Evolutionary conservation across 1,140 invertebrate genomes (phyloP).

Genomic region (Euschistus heros): DNA sequence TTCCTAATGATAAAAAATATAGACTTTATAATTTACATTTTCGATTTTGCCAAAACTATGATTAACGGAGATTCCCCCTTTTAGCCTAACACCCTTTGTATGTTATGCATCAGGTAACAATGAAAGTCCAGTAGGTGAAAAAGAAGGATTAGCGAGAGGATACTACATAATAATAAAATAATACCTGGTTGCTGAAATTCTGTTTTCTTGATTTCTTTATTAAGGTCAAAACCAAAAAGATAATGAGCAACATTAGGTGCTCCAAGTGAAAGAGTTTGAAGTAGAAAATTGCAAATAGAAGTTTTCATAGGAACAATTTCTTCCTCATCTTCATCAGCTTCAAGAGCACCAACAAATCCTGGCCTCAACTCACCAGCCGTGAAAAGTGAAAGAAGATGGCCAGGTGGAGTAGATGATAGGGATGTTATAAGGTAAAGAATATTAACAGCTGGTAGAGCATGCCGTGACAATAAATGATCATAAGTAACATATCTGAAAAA

Average conservation of each 20-base stretch:
- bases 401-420: conserved; percentile 49
- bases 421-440: conserved; percentile 54
- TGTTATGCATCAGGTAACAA: too few species aligned
- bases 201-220: conserved; percentile 53
- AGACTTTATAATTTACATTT: too few species aligned
- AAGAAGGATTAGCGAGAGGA: background rate
- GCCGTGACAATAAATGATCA: conserved; percentile 53
- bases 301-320: conserved; percentile 43
- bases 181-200: conserved; percentile 55
- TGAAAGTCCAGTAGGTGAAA: too few species aligned
- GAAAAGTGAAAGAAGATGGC: conserved; percentile 59
- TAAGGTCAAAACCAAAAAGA: conserved; percentile 75
- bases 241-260: conserved; percentile 79
- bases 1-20: too few species aligned
- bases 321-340: conserved; percentile 47
- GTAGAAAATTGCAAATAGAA: conserved; percentile 58
- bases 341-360: conserved; percentile 81
- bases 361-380: conserved; percentile 51
- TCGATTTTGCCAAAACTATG: too few species aligned
- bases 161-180: background rate
- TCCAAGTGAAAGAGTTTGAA: conserved; percentile 59
- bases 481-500: conserved; percentile 50
- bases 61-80: background rate
- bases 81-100: too few species aligned
- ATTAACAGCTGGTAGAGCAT: conserved; percentile 56